These are phyloP conservation scores for Muntiacus reevesi DNA, from an alignment of 2,113 vertebrate species.

Conservation along the genomic window DNA sequence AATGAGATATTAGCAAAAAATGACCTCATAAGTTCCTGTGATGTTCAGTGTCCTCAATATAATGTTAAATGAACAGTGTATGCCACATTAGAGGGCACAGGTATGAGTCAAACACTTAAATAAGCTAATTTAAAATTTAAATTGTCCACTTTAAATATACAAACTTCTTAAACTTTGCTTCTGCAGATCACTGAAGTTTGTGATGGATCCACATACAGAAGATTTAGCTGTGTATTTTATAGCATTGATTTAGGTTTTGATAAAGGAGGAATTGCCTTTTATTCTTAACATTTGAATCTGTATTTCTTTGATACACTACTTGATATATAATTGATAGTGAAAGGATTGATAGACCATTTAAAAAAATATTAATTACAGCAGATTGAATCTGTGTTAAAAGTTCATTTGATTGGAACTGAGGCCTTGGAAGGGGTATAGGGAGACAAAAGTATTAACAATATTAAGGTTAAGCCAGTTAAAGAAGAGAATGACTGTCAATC, in stretches of 20 bases:
- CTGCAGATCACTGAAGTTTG: background rate
- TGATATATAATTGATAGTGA: background rate
- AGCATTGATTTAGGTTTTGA: background rate
- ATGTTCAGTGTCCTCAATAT: background rate
- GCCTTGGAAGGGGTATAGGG: background rate
- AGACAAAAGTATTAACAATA: background rate
- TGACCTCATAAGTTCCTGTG: background rate
- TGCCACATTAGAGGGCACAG: background rate
- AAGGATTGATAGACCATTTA: background rate
- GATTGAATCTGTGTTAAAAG: background rate
- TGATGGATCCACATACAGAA: background rate
- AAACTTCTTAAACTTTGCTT: background rate
- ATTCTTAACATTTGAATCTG: background rate
- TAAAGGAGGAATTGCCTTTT: background rate
- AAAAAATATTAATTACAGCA: background rate
- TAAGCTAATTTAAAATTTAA: background rate
- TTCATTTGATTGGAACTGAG: background rate
- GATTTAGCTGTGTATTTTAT: background rate
- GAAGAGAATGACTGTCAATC: background rate
- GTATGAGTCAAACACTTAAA: background rate
- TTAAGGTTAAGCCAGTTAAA: background rate
- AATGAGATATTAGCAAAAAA: background rate
- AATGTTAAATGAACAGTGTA: background rate
- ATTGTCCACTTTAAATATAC: background rate
- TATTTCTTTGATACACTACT: background rate